Percentiles rank a stretch among this genome's conserved stretches.
These are phyloP conservation scores for Mixornis gularis DNA, from an alignment of 2,113 vertebrate genomes.

Conservation along the genomic window DNA sequence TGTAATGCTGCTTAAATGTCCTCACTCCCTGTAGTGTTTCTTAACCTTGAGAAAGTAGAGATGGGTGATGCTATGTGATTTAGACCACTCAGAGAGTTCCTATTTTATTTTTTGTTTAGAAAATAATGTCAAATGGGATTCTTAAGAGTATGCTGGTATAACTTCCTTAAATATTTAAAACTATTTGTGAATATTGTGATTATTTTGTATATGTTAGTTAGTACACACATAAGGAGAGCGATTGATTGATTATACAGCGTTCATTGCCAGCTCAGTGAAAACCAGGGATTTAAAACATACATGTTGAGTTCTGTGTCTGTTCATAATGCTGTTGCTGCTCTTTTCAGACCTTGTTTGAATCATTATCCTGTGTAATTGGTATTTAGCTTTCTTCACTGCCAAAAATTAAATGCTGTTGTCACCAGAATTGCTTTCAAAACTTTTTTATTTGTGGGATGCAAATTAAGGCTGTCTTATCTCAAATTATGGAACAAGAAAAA, in stretches of 20 bases:
- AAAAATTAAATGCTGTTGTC: neutral
- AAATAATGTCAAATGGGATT: neutral
- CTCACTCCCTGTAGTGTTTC: neutral
- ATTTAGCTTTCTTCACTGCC: neutral
- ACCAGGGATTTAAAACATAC: neutral
- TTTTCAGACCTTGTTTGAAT: neutral
- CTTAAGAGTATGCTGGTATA: neutral
- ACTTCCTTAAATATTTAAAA: neutral
- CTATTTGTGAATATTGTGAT: neutral
- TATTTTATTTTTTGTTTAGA: neutral
- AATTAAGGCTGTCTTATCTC: neutral
- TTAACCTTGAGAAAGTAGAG: neutral
- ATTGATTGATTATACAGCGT: neutral
- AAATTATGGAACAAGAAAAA: neutral
- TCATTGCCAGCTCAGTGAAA: neutral
- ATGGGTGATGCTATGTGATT: constrained; percentile 34
- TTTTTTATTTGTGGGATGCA: neutral
- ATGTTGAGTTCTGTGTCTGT: fast-evolving
- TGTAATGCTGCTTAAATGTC: neutral
- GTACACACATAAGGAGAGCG: neutral
- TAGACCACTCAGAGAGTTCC: neutral
- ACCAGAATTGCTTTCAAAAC: neutral
- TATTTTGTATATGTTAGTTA: neutral
- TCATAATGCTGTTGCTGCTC: neutral
- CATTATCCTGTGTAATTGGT: neutral